Evolutionary conservation across 2,113 vertebrate genomes (phyloP).

Genomic region (Hylia prasina): DNA sequence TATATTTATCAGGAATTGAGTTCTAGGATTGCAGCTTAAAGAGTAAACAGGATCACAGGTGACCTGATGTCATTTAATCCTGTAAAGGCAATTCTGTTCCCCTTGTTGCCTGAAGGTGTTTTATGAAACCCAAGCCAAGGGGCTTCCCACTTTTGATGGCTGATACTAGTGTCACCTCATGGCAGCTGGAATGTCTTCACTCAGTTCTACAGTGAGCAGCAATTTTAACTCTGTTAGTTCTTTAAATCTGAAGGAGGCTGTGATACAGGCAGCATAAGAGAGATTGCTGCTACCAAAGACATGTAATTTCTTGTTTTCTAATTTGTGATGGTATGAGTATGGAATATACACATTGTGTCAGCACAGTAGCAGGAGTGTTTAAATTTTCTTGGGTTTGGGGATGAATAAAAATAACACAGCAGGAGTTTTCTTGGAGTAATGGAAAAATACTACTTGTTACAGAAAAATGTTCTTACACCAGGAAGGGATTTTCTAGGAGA

Average conservation of each 20-base stretch:
- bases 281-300: not conserved
- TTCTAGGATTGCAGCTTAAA: not conserved
- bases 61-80: not conserved
- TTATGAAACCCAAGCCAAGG: not conserved
- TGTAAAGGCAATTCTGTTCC: not conserved
- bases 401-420: not conserved
- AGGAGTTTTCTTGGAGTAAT: not conserved
- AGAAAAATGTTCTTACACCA: not conserved
- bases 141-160: not conserved
- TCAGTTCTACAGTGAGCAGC: not conserved
- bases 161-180: not conserved
- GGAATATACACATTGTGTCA: not conserved
- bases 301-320: not conserved
- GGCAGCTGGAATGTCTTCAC: not conserved
- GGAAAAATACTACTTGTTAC: not conserved
- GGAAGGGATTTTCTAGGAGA: not conserved
- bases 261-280: not conserved
- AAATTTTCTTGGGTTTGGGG: not conserved
- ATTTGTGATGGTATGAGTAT: accelerated
- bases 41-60: not conserved
- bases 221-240: not conserved
- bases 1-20: accelerated
- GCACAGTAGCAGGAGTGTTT: not conserved
- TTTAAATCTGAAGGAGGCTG: not conserved
- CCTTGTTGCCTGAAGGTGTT: not conserved